phyloP scores from a whole-genome alignment of 2,888 invertebrate species.

The Diarsia dahlii region DNA sequence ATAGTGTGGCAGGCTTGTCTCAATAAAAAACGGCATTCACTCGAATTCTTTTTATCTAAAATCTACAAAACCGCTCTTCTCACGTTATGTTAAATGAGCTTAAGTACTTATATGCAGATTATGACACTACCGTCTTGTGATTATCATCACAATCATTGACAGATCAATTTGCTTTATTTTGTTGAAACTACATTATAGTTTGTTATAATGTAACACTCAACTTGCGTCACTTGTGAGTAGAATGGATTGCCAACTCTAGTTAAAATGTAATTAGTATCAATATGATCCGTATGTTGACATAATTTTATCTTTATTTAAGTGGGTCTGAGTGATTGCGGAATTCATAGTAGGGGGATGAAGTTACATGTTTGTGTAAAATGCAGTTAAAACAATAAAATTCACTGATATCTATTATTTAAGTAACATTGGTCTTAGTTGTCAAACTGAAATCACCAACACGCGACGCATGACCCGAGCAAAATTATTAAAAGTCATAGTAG shows the following conservation, averaged over 20 bases:
- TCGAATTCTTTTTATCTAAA: neutral
- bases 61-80: constrained; percentile 13
- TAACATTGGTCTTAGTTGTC: neutral
- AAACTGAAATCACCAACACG: neutral
- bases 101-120: constrained; percentile 66
- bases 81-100: constrained; percentile 62
- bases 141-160: constrained; percentile 41
- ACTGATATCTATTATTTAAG: neutral
- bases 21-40: neutral
- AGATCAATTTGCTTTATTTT: constrained; percentile 46
- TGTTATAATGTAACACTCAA: constrained; percentile 23
- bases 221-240: constrained; percentile 35
- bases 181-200: constrained; percentile 19
- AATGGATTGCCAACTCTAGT: constrained; percentile 16
- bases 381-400: neutral
- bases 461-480: neutral
- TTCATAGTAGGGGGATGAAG: neutral
- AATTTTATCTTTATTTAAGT: constrained; percentile 7
- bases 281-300: constrained; percentile 17
- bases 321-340: neutral
- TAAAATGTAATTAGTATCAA: constrained; percentile 32
- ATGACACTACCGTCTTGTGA: constrained; percentile 59
- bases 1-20: too few species aligned
- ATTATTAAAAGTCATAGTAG: neutral
- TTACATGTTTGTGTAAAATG: neutral